Base-by-base conservation (phyloP, 2,888 invertebrate genomes). In the Apamea monoglypha region DNA sequence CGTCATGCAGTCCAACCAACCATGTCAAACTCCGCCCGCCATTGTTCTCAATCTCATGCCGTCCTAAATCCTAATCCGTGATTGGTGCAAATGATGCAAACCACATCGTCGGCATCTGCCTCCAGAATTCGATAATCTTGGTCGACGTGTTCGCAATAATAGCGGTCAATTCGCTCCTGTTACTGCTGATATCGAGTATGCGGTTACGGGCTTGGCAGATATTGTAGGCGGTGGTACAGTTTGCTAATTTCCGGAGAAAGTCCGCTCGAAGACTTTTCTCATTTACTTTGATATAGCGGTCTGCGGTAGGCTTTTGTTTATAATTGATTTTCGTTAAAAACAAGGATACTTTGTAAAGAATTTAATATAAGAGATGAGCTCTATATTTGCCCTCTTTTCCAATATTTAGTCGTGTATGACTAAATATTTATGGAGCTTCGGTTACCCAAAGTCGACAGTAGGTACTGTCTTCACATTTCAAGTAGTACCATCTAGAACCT, bases 131-230 rank as follows among this genome's bases (percentile, higher is more conserved):
- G 66, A 86, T 86, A 82, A 86, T 78, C 75, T 82, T 86, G 78
- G 78, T 73, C 78, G 78, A 86, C 82, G 66, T 82, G 82, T 86
- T 82, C 75, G 75, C 67, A 82, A 78, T 84, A 86, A 86, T 86
- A 78, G 84, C 66, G 82, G 82, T 78, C 72, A 61, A 78, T 78
- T 73, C 63, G n/a, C 59, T 78, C 14, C 74, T 78, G 75, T 86
- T 78, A 73, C 74, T 59, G 64, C 63, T 78, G 78, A 74, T 75
- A 82, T 78, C 72, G 78, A 73, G 53, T 40, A 72, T 85, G 82
- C 29, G 86, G 83, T 82, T 70, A 73, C 47, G 14, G 50, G 53
- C 40, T 29, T 47, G 36, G 67, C 72, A 86, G 50, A 77, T 67
- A 78, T 73, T 78, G 74, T 68, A 71, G 78, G 32, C 68, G 63